Conservation (phyloP, 1,140 invertebrate species). For the Cryptotermes secundus region DNA sequence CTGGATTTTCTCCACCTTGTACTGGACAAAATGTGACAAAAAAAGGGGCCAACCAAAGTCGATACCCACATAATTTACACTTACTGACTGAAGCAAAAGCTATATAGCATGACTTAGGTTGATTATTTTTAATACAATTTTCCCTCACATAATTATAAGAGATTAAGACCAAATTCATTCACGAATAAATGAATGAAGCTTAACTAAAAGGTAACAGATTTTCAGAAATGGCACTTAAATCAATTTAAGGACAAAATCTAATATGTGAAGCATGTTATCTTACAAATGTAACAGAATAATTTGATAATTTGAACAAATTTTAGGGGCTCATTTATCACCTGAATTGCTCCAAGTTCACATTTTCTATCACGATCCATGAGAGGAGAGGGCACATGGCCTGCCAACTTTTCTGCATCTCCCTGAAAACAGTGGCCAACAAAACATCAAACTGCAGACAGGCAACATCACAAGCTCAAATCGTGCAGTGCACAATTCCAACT, state of each 20-base stretch:
- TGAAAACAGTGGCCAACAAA: neutral
- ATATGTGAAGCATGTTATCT: neutral
- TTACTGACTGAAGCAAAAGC: too few species aligned
- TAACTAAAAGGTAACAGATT: too few species aligned
- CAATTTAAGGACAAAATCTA: neutral
- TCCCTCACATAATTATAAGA: too few species aligned
- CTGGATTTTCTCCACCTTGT: too few species aligned
- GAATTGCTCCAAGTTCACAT: constrained; percentile 16
- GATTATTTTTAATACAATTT: too few species aligned
- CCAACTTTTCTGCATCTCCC: constrained; percentile 13
- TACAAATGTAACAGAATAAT: neutral
- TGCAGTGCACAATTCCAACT: neutral
- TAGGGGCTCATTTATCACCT: neutral
- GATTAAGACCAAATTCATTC: too few species aligned
- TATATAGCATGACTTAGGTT: too few species aligned
- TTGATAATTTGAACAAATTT: neutral
- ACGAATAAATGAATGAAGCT: too few species aligned
- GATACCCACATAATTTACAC: too few species aligned
- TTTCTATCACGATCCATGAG: constrained; percentile 15
- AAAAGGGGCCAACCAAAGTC: too few species aligned
- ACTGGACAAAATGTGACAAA: too few species aligned
- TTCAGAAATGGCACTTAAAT: neutral
- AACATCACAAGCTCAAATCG: neutral
- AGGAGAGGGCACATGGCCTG: constrained; percentile 12
- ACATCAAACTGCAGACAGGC: neutral